Base-by-base conservation (phyloP, 2,113 vertebrate species). In the Colaptes auratus region DNA sequence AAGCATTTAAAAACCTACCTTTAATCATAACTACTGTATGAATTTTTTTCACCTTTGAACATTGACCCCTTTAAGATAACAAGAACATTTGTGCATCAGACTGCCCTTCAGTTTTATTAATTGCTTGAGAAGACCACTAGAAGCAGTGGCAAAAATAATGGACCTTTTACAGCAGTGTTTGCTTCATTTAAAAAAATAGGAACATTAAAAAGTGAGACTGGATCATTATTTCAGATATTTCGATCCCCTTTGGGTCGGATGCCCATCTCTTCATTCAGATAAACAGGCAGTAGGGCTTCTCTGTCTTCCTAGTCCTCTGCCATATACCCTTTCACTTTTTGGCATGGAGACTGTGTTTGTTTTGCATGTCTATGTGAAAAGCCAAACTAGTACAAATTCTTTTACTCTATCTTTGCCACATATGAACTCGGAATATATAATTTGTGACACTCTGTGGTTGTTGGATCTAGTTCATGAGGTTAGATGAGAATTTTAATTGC, bases 331-430 rank as follows among this genome's bases (percentile, higher is more conserved):
- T 78, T 83, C 69, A 30, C 58, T 92, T 93, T 80, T 95, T 97
- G 94, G 95, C 90, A 31, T 7, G 42, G 66, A 91, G 19, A 42
- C 44, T 83, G 31, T 92, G 91, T 93, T 97, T 97, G 83, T 95
- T 96, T 95, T 95, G 44, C 52, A n/a, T 78, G 36, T 88, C 88
- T 86, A 33, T 90, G 79, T 94, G 89, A 93, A 95, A 95, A 94
- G 88, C 94, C 89, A 96, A 95, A 92, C 85, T 81, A 74, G 82
- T 88, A 96, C 91, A 95, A 88, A 95, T 94, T 92, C 89, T 93
- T 94, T 82, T 95, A 83, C 89, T 95, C 69, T 67, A 81, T 94
- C 94, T 83, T 58, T 94, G 94, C 69, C 89, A 95, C 85, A 90
- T 69, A 91, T 74, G 82, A 93, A 93, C 85, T 69, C 79, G 91